Evolutionary conservation across 2,113 vertebrate genomes (phyloP), one percentile per base, ranked within the genome.

Genomic region (Pelvicachromis taeniatus): DNA sequence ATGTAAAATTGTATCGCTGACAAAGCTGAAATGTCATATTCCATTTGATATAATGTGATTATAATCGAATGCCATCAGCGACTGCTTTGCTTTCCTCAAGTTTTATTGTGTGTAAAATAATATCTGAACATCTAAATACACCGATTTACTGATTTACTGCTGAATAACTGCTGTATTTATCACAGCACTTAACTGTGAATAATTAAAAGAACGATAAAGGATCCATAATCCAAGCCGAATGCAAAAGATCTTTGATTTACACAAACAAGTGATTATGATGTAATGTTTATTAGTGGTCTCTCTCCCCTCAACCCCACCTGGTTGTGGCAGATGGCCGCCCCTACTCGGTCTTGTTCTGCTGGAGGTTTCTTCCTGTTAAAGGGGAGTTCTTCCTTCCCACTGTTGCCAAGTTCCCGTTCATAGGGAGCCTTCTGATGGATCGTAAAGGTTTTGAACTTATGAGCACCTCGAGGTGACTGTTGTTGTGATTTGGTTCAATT

Each of bases 371-470:
- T 58, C 55, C 55, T 58, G 26, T 31, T 58, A 31, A 58, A 58
- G 2, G 26, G 14, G 0, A 59, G 29, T 33, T 59, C 33, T 59
- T 59, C 56, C 29, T 59, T 59, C 29, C 56, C 56, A 31, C 26
- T 59, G 29, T 59, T 3, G 16, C 16, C 29, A 59, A 19, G 56
- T 17, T 3, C 56, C 16, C 31, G 26, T 0, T 59, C 56, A 59
- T 6, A 19, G 29, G 8, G 29, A 4, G 0, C 33, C 0, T 1
- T 33, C 56, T 59, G 16, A 59, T 59, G 56, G 29, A 29, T 33
- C 19, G 29, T 19, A 10, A 59, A 33, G 56, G 56, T 33, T 33
- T 59, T 33, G 14, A 59, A n/a, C 59, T 38, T 13, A 21, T 3
- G 38, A 63, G 33, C 33, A 38, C 3, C 4, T 12, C 0, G 17